phyloP scores from a whole-genome alignment of 1,140 invertebrate species.

The Monomorium pharaonis region DNA sequence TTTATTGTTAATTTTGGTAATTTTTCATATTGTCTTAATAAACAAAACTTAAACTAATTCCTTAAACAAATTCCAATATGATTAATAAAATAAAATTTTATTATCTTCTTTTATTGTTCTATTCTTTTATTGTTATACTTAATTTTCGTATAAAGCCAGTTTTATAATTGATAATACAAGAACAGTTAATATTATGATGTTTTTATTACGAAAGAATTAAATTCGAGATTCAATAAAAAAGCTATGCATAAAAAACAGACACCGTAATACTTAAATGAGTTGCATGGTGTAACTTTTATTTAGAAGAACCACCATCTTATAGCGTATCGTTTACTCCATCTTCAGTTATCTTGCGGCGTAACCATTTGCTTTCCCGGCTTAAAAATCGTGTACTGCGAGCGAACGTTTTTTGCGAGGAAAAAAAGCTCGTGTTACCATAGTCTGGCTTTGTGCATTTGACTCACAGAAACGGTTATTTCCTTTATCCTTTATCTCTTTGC shows the following conservation, averaged over 20 bases:
- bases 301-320: neutral
- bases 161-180: neutral
- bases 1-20: neutral
- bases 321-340: slow-evolving; percentile 20
- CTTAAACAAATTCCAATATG: neutral
- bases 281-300: neutral
- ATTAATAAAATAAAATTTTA: neutral
- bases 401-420: neutral
- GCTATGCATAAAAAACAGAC: neutral
- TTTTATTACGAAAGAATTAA: neutral
- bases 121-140: neutral
- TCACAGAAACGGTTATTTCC: slow-evolving; percentile 53
- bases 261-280: slow-evolving; percentile 13
- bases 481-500: slow-evolving; percentile 9
- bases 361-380: slow-evolving; percentile 13
- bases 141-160: neutral
- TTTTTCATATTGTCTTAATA: neutral
- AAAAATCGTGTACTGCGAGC: slow-evolving; percentile 16
- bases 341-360: neutral
- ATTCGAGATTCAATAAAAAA: neutral
- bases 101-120: neutral
- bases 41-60: neutral
- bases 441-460: slow-evolving; percentile 44
- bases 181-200: neutral
- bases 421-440: slow-evolving; percentile 28